Percentiles rank a stretch among this genome's conserved stretches.
Evolutionary conservation across 37 sponge, comb jelly and placozoan species (phyloP).

Genomic region (Axinella damicornis): DNA sequence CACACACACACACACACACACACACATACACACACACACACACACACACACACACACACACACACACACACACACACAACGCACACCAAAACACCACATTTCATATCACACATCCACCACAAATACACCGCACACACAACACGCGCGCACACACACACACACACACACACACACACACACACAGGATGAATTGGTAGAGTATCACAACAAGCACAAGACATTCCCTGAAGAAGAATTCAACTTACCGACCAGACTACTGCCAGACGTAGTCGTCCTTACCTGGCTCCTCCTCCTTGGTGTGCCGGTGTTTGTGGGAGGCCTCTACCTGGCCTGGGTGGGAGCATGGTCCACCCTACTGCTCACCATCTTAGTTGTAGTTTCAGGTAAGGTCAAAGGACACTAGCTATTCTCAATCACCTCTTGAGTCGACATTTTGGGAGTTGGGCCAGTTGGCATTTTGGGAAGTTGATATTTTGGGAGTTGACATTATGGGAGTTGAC

Average conservation of each 20-base stretch:
- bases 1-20: background rate
- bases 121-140: background rate
- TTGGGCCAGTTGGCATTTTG: too few relatives aligned
- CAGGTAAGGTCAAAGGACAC: background rate
- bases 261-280: constrained; percentile 52
- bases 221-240: constrained; percentile 44
- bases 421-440: too few relatives aligned
- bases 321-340: constrained; percentile 58
- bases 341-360: constrained; percentile 55
- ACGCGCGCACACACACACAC: background rate
- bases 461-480: too few relatives aligned
- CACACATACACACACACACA: background rate
- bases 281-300: constrained; percentile 64
- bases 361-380: constrained; percentile 24
- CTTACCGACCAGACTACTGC: constrained; percentile 48
- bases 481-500: too few relatives aligned
- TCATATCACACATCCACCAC: background rate
- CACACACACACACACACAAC: background rate
- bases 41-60: background rate
- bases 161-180: background rate
- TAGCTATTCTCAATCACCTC: too few relatives aligned
- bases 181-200: constrained; percentile 78
- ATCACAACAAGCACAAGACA: constrained; percentile 51
- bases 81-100: background rate
- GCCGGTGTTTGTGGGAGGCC: constrained; percentile 18